Conservation (phyloP, 2,113 vertebrate species). For the Crocuta crocuta region DNA sequence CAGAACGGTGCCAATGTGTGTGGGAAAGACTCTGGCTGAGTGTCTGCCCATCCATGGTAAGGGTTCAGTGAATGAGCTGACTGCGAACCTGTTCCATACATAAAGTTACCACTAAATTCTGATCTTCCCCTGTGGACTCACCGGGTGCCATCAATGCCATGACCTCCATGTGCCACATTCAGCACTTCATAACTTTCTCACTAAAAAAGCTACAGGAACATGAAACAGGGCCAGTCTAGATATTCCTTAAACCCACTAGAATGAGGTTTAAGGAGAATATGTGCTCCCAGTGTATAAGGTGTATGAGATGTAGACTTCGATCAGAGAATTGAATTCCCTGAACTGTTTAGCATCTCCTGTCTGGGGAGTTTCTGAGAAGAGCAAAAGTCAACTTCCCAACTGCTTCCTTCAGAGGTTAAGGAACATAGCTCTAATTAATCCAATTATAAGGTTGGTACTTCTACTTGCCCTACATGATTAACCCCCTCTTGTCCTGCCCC, state of each 20-base stretch:
- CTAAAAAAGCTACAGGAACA: background rate
- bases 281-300: background rate
- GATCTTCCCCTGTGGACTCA: background rate
- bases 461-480: background rate
- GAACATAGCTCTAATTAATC: slow-evolving; percentile 55
- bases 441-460: slow-evolving; percentile 18
- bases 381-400: background rate
- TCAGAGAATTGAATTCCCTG: slow-evolving; percentile 55
- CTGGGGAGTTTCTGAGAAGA: slow-evolving; percentile 29
- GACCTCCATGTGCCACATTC: background rate
- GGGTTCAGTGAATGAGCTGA: background rate
- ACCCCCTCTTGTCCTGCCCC: background rate
- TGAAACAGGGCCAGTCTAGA: background rate
- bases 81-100: background rate
- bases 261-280: background rate
- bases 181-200: background rate
- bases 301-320: background rate
- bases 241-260: background rate
- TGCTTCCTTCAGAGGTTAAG: slow-evolving; percentile 38
- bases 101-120: background rate
- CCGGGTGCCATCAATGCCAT: background rate
- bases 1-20: background rate
- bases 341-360: background rate
- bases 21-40: background rate
- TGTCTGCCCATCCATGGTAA: background rate